Conservation (phyloP, 2,888 invertebrate species). For the Limnephilus marmoratus region DNA sequence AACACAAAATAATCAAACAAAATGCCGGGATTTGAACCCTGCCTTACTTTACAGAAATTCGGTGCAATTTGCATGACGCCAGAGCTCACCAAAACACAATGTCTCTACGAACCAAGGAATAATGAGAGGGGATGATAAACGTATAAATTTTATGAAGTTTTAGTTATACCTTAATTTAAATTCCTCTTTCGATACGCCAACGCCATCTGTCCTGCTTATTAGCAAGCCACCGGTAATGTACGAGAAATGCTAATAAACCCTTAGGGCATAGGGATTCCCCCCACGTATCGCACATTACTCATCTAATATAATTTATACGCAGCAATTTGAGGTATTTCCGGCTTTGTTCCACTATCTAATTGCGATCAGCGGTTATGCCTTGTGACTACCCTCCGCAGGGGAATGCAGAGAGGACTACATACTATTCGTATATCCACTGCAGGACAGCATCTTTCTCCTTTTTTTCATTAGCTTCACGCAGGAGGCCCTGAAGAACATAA, state of each 20-base stretch:
- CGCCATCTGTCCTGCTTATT: not conserved
- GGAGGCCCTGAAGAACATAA: no score
- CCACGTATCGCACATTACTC: not conserved
- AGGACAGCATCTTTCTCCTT: not conserved
- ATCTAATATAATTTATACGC: not conserved
- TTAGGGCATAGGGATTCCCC: not conserved
- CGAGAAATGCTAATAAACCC: not conserved
- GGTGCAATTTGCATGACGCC: not conserved
- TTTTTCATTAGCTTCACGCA: no score
- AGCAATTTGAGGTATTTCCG: not conserved
- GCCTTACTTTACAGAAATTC: not conserved
- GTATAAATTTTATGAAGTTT: no score
- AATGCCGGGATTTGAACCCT: no score
- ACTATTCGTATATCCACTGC: no score
- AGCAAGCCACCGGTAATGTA: not conserved
- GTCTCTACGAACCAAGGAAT: no score
- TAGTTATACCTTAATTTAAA: not conserved
- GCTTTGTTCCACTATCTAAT: not conserved
- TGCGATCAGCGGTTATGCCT: not conserved
- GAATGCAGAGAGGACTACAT: not conserved
- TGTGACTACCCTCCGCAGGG: not conserved
- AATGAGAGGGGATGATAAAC: no score
- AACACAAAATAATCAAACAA: no score
- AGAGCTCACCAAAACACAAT: no score
- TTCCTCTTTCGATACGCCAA: constrained; percentile 2